These are phyloP conservation scores for Pygocentrus nattereri DNA, from an alignment of 2,797 vertebrate genomes.

Conservation along the genomic window DNA sequence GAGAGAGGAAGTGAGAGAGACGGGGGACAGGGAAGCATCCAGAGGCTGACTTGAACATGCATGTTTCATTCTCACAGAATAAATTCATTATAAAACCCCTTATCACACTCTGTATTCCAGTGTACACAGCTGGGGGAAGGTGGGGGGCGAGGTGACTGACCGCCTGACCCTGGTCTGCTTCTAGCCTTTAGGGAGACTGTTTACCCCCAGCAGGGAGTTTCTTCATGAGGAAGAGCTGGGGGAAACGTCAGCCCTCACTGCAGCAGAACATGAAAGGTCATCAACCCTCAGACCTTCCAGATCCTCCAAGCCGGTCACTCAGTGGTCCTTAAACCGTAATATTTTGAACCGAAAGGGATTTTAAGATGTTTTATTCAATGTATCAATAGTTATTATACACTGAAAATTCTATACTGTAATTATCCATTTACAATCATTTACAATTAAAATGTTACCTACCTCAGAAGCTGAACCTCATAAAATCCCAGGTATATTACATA, in stretches of 20 bases:
- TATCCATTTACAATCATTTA: too few species aligned
- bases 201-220: constrained; percentile 47
- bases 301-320: background rate
- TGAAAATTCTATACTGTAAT: too few species aligned
- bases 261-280: constrained; percentile 4
- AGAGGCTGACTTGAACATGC: constrained; percentile 52
- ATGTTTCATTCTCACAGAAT: constrained; percentile 79
- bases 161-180: constrained; percentile 28
- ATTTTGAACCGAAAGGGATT: too few species aligned
- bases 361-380: too few species aligned
- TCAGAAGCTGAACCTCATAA: too few species aligned
- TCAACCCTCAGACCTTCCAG: background rate
- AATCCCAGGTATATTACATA: too few species aligned
- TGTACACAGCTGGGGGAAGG: constrained; percentile 54
- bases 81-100: constrained; percentile 84
- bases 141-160: constrained; percentile 30
- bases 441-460: too few species aligned
- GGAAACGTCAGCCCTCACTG: constrained; percentile 12
- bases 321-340: background rate
- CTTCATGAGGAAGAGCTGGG: constrained; percentile 29
- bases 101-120: constrained; percentile 79
- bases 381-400: too few species aligned
- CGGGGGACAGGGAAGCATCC: constrained; percentile 57
- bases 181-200: constrained; percentile 30
- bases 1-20: constrained; percentile 47